phyloP scores from a whole-genome alignment of 2,113 vertebrate genomes.

The Copsychus sechellarum region DNA sequence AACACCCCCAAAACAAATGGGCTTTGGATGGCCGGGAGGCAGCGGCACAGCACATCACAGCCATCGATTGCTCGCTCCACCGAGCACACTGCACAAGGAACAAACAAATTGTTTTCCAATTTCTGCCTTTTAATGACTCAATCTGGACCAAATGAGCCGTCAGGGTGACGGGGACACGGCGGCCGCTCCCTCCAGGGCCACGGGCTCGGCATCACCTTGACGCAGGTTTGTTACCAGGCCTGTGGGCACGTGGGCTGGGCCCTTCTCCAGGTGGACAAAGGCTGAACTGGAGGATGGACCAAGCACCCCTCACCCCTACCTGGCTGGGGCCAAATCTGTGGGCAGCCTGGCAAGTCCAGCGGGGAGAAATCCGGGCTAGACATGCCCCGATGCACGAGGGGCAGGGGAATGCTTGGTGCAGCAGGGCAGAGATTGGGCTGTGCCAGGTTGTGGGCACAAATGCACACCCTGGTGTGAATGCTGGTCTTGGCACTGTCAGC shows the following conservation, averaged over 20 bases:
- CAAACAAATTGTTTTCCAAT: constrained; percentile 64
- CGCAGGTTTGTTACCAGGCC: neutral
- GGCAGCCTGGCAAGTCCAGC: neutral
- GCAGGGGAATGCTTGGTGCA: rapidly evolving
- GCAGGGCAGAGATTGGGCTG: neutral
- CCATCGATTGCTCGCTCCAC: neutral
- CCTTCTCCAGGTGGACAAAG: neutral
- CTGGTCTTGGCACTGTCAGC: rapidly evolving
- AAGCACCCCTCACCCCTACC: rapidly evolving
- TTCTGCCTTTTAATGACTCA: constrained; percentile 34
- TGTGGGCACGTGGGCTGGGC: rapidly evolving
- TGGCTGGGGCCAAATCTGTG: neutral
- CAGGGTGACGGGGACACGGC: neutral
- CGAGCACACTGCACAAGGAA: rapidly evolving
- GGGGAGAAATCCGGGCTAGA: rapidly evolving
- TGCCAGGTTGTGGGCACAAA: rapidly evolving
- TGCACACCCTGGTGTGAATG: rapidly evolving
- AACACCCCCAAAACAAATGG: neutral
- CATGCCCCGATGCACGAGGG: rapidly evolving
- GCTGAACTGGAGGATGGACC: neutral
- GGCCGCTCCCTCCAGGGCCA: neutral
- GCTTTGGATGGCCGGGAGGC: neutral
- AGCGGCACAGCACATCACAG: rapidly evolving
- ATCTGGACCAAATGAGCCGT: constrained; percentile 3
- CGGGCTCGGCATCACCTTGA: neutral